Percentiles rank a stretch among this genome's conserved stretches.
Evolutionary conservation across 2,888 invertebrate species (phyloP).

Genomic region (Hanleya hanleyi): DNA sequence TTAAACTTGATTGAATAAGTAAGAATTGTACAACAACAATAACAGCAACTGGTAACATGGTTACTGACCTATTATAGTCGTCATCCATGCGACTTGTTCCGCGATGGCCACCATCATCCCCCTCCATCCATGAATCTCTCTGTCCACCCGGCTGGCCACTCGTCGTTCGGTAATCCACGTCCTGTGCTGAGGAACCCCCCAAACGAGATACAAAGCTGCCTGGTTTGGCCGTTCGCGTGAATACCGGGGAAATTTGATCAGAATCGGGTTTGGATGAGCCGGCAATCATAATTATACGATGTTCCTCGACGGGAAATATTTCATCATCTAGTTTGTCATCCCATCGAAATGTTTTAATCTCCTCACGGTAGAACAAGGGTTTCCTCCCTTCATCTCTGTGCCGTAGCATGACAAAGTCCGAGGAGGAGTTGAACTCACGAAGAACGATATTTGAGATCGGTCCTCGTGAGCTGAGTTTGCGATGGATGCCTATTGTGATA

Average conservation of each 20-base stretch:
- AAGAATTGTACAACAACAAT: too few relatives aligned
- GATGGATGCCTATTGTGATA: constrained; percentile 64
- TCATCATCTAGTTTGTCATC: constrained; percentile 58
- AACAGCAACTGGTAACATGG: too few relatives aligned
- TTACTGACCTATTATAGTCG: too few relatives aligned
- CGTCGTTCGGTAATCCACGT: too few relatives aligned
- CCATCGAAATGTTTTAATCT: constrained; percentile 54
- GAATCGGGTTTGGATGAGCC: not conserved
- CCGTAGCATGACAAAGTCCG: constrained; percentile 52
- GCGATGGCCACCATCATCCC: too few relatives aligned
- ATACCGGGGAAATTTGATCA: not conserved
- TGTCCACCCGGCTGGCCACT: too few relatives aligned
- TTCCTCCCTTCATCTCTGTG: constrained; percentile 54
- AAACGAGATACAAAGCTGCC: too few relatives aligned
- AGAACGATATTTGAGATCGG: not conserved
- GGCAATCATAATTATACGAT: not conserved
- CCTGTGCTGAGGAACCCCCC: too few relatives aligned
- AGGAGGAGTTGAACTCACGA: not conserved
- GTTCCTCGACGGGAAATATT: not conserved
- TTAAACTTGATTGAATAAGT: too few relatives aligned
- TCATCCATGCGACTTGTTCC: too few relatives aligned
- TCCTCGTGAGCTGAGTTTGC: constrained; percentile 18
- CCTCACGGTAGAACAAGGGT: constrained; percentile 63
- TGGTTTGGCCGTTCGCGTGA: not conserved
- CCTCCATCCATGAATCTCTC: too few relatives aligned